phyloP scores from a whole-genome alignment of 2,888 invertebrate species.

The Eurytoma californica region DNA sequence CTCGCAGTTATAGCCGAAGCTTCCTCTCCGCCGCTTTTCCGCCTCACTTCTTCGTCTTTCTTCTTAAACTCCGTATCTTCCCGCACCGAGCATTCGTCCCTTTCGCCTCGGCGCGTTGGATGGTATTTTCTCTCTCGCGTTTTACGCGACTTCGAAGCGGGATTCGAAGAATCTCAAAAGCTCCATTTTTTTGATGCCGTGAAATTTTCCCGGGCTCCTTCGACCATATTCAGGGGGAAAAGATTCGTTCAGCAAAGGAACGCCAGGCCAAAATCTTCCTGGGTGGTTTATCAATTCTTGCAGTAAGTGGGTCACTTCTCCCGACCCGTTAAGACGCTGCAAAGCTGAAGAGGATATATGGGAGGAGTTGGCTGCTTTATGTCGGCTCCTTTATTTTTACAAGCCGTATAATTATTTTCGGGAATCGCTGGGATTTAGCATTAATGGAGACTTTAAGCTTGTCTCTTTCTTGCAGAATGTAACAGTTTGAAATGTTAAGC shows the following conservation, averaged over 20 bases:
- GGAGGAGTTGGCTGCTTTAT: constrained; percentile 4
- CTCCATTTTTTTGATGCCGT: neutral
- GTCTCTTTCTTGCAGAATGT: no score
- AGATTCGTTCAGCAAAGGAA: constrained; percentile 20
- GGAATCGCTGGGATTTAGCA: constrained; percentile 15
- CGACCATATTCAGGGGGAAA: neutral
- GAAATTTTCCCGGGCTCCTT: constrained; percentile 12
- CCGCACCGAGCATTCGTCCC: constrained; percentile 9
- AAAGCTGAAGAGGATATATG: neutral
- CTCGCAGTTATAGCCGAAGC: neutral
- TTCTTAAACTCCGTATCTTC: constrained; percentile 28
- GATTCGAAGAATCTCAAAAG: constrained; percentile 26
- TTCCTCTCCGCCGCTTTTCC: constrained; percentile 6
- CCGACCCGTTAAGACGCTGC: neutral
- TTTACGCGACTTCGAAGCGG: neutral
- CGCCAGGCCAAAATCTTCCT: constrained; percentile 6
- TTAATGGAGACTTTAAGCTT: constrained; percentile 1
- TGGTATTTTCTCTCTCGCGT: constrained; percentile 18
- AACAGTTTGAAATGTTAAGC: no score
- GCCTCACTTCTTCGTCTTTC: neutral
- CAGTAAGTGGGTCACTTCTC: neutral
- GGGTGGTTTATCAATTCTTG: constrained; percentile 39
- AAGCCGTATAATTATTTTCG: constrained; percentile 21
- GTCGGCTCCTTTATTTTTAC: constrained; percentile 26
- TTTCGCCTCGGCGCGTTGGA: neutral